Evolutionary conservation across 2,888 invertebrate species (phyloP), one percentile per base, ranked within the genome.

Genomic region (Ypsolopha sequella): DNA sequence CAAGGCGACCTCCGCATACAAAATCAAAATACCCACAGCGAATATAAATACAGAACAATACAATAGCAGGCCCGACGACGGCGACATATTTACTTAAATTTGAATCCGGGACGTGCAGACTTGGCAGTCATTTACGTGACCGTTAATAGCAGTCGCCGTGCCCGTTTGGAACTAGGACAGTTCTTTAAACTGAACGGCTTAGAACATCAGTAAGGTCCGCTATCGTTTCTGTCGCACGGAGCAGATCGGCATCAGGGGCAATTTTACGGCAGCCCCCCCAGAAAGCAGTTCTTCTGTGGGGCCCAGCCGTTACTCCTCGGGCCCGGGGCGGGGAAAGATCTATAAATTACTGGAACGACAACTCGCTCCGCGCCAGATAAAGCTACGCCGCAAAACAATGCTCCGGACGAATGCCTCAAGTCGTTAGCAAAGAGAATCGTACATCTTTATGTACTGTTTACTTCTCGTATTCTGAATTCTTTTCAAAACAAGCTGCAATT

Each of bases 271-370:
- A 36, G 50, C 52, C 35, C 50, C 41, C 36, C 45, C 14, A 36
- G 68, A 67, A 48, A 33, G 46, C 50, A 49, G 53, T 49, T 73
- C 64, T 65, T 66, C 70, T 65, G 64, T 63, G 38, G 53, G 44
- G 49, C 66, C 69, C 63, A 73, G 73, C 73, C 70, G 76, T 73
- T 73, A 71, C 39, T 49, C 69, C 69, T 35, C 61, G 62, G 64
- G 76, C 79, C 75, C 62, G 76, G 72, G 79, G 80, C 80, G 79
- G 79, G 73, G 75, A 73, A 74, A 77, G 68, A 76, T 79, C 82
- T 80, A 85, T 85, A 84, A 84, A 82, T 84, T 80, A 84, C 76
- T 70, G 70, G 61, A 81, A 84, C 79, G 82, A 81, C 80, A 82
- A 80, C 80, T 81, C 78, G 79, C 80, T 82, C 78, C 70, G 70